Base-by-base conservation (phyloP, 1,140 invertebrate genomes). In the Ladona fulva region DNA sequence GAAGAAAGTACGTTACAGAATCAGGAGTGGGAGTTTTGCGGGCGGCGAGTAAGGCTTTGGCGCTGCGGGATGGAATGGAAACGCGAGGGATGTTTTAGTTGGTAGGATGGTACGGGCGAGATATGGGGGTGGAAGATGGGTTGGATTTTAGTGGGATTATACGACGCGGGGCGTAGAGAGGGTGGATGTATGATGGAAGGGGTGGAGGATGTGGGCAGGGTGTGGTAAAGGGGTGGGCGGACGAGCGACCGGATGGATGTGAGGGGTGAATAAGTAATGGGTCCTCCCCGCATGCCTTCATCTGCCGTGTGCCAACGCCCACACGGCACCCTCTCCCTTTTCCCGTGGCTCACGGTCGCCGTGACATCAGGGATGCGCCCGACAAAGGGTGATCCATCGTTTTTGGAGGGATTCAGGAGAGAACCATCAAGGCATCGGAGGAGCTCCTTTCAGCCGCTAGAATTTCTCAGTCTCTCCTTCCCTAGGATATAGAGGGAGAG, bases 221-320 rank as follows among this genome's bases (percentile, higher is more conserved):
- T 19, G 29, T 37, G 29, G 29, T 37, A n/a, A n/a, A n/a, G n/a
- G n/a, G n/a, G n/a, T 10, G 44, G 44, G 44, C 19, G 44, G 19
- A 19, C 10, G n/a, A 12, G 52, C n/a, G 52, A 19, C 52, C 52
- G 52, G 52, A 22, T 66, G 52, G 52, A 66, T 19, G 52, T 66
- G 52, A 66, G 52, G 52, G 52, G 52, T 66, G 52, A 66, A 66
- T 66, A 66, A 66, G 52, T 66, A 66, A 66, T 66, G 52, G 52
- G 52, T 22, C n/a, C n/a, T 66, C 52, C 52, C 52, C 12, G 52
- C 52, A 66, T 66, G 52, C 52, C 52, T 66, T 66, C 52, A 66
- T 66, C 52, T 16, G 52, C 44, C 19, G 10, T 52, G 44, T 52
- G 44, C 52, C 52, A 66, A 66, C 52, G 12, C 52, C 44, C 44